Base-by-base conservation (phyloP, 2,113 vertebrate species). In the Ammodytes marinus region DNA sequence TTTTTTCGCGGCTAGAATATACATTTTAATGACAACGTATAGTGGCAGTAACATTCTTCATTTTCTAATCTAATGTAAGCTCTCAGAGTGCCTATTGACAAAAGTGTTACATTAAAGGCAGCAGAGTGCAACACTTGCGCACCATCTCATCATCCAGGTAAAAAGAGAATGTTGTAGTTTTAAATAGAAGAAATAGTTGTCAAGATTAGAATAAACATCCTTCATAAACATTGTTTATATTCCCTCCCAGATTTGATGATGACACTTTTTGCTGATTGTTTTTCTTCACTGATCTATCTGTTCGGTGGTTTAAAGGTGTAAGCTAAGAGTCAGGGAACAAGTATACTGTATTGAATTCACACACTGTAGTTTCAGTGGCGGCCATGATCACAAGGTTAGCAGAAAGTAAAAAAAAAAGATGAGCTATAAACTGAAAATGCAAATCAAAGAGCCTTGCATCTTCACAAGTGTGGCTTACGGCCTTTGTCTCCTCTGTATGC, bases 1-100 rank as follows among this genome's bases (percentile, higher is more conserved):
- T 68, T 77, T 50, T 37, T 66, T 65, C 13, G 47, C 40, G n/a
- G 3, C 40, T 54, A 63, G 27, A 59, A n/a, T 27, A 60, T 58
- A 4, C 10, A 17, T 69, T 43, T 35, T 12, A 8, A 61, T 47
- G 10, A 52, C 35, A 15, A 27, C 8, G 43, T 39, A 13, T 14
- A 17, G 13, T 52, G 6, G 65, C 5, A 4, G 12, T 17, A 37
- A 50, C 42, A 27, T 27, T 27, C 27, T 27, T 27, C 27, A 27
- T 1, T 13, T 13, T 47, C 12, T 27, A 7, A 64, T 46, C 19
- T 27, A 27, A 27, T 27, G 27, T 27, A 27, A 27, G 27, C 27
- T 27, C 2, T 27, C 27, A 27, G 27, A 27, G 27, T 27, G 27
- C 27, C 27, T 27, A 27, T 27, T 27, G 27, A 27, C 27, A 27